Conservation (phyloP, 2,888 invertebrate genomes). For the Chelonus formosanus region DNA sequence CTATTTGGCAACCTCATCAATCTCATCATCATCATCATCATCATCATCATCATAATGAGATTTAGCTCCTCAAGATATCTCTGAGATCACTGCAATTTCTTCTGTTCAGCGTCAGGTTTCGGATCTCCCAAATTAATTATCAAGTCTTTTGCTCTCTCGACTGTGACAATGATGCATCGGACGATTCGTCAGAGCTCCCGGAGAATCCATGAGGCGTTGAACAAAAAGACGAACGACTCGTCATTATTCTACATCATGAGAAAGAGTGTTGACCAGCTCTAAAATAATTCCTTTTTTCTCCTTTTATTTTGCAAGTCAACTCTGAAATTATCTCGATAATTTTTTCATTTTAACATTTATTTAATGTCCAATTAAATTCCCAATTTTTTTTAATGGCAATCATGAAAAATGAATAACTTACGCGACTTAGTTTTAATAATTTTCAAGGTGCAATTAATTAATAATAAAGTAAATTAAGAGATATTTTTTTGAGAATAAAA, state of each 20-base stretch:
- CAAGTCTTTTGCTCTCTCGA: slow-evolving; percentile 15
- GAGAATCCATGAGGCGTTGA: slow-evolving; percentile 13
- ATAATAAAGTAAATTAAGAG: too few relatives aligned
- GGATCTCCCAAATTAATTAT: slow-evolving; percentile 29
- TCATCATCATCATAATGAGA: slow-evolving; percentile 12
- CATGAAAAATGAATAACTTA: too few relatives aligned
- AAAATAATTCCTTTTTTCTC: too few relatives aligned
- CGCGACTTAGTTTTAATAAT: too few relatives aligned
- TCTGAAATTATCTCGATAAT: too few relatives aligned
- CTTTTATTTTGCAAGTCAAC: too few relatives aligned
- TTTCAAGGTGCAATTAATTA: too few relatives aligned
- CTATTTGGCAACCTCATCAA: slow-evolving; percentile 3
- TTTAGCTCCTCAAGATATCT: background rate
- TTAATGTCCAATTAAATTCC: too few relatives aligned
- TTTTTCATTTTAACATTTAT: too few relatives aligned
- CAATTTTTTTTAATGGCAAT: too few relatives aligned
- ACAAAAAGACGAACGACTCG: slow-evolving; percentile 8
- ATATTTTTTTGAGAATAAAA: too few relatives aligned
- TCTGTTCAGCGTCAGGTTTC: slow-evolving; percentile 15
- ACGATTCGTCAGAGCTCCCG: slow-evolving; percentile 29
- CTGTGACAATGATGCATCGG: slow-evolving; percentile 32
- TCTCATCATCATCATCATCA: background rate
- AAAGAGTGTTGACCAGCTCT: slow-evolving; percentile 6
- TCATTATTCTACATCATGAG: slow-evolving; percentile 17
- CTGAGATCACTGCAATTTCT: slow-evolving; percentile 5